Conservation (phyloP, 2,113 vertebrate genomes). For the Cheirogaleus medius region DNA sequence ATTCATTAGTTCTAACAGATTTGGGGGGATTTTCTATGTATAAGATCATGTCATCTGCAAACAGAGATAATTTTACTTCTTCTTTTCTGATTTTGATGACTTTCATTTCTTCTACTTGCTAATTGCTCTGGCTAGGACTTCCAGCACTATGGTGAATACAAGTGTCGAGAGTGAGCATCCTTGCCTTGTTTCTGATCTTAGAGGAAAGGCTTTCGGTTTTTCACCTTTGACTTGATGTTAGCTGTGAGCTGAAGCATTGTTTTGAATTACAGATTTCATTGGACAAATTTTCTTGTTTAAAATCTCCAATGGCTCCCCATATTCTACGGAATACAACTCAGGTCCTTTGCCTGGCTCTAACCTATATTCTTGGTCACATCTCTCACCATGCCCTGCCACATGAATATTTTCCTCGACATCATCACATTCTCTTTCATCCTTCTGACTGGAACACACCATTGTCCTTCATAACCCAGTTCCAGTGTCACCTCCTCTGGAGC, state of each 20-base stretch:
- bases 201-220: neutral
- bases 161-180: neutral
- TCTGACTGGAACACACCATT: neutral
- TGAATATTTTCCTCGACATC: neutral
- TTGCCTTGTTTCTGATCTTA: neutral
- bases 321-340: neutral
- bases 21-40: neutral
- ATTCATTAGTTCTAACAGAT: neutral
- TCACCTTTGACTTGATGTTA: neutral
- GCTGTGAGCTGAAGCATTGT: neutral
- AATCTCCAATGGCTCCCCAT: neutral
- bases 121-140: neutral
- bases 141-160: neutral
- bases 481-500: neutral
- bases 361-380: neutral
- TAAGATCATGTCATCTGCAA: neutral
- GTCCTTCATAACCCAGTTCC: neutral
- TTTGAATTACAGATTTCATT: neutral
- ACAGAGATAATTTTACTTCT: neutral
- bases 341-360: neutral
- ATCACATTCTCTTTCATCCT: neutral
- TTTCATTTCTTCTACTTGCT: neutral
- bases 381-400: neutral
- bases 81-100: neutral
- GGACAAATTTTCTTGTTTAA: neutral